phyloP scores from a whole-genome alignment of 1,140 invertebrate genomes.

The Zophobas morio region DNA sequence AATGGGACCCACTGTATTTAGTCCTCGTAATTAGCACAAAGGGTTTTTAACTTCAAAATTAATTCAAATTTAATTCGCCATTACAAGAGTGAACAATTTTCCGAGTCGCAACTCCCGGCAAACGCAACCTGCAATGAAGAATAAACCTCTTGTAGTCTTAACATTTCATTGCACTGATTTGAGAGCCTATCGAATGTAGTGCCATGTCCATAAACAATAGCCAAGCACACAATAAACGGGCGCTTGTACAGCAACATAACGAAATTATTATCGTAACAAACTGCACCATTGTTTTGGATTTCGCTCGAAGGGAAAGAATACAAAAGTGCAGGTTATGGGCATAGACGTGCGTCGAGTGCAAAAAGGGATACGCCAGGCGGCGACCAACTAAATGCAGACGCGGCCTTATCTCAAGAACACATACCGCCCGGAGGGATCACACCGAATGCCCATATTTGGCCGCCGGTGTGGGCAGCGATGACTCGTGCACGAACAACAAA shows the following conservation, averaged over 20 bases:
- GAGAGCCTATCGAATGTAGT: not conserved
- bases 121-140: no score
- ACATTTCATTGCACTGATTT: no score
- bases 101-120: no score
- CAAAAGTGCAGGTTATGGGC: slow-evolving; percentile 41
- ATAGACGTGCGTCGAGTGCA: slow-evolving; percentile 44
- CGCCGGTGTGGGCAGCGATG: slow-evolving; percentile 35
- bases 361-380: slow-evolving; percentile 40
- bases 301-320: slow-evolving; percentile 37
- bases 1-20: no score
- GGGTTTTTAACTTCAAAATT: no score
- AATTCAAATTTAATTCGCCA: no score
- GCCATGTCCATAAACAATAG: slow-evolving; percentile 28
- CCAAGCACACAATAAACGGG: slow-evolving; percentile 25
- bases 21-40: no score
- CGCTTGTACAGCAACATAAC: slow-evolving; percentile 31
- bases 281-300: slow-evolving; percentile 34
- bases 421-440: slow-evolving; percentile 35
- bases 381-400: slow-evolving; percentile 43
- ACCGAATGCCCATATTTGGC: slow-evolving; percentile 44
- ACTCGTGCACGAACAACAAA: slow-evolving; percentile 33
- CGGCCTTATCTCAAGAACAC: slow-evolving; percentile 38
- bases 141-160: no score
- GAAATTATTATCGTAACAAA: slow-evolving; percentile 42
- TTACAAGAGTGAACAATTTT: no score